Base-by-base conservation (phyloP, 30 jellyfish, hydroid and myxozoan genomes). In the Catostylus mosaicus region DNA sequence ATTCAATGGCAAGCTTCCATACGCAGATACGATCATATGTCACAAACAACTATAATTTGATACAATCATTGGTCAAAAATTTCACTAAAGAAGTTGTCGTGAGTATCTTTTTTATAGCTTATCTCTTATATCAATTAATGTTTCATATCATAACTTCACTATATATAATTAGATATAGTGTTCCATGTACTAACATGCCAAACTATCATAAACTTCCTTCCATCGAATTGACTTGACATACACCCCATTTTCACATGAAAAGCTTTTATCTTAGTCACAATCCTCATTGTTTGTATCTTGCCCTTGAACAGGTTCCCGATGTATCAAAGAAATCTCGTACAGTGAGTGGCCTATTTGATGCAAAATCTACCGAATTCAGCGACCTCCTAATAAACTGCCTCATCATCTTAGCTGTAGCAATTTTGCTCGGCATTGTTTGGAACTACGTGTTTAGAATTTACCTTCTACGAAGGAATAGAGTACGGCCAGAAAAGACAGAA, bases 251-350 rank as follows among this genome's bases (percentile, higher is more conserved):
- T n/a, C n/a, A n/a, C n/a, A n/a, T n/a, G n/a, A n/a, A n/a, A n/a
- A n/a, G n/a, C n/a, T n/a, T n/a, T n/a, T n/a, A n/a, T n/a, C n/a
- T n/a, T n/a, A n/a, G n/a, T n/a, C n/a, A n/a, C n/a, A n/a, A n/a
- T n/a, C n/a, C n/a, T n/a, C n/a, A n/a, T n/a, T n/a, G n/a, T n/a
- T n/a, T n/a, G n/a, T n/a, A n/a, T n/a, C n/a, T n/a, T n/a, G n/a
- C n/a, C n/a, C n/a, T n/a, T n/a, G n/a, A n/a, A n/a, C 56, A 77
- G 89, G 56, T 47, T 9, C 89, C 89, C 3, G 89, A 27, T 30
- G 71, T 77, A 10, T 40, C 62, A 19, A 67, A 47, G 6, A 77
- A 31, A 1, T 5, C 31, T 32, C 60, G 75, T 20, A 30, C 71
- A 1, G 89, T 77, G 22, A 77, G 68, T 34, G 89, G 89, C 16